Evolutionary conservation across 2,113 vertebrate genomes (phyloP).

Genomic region (Serilophus lunatus): DNA sequence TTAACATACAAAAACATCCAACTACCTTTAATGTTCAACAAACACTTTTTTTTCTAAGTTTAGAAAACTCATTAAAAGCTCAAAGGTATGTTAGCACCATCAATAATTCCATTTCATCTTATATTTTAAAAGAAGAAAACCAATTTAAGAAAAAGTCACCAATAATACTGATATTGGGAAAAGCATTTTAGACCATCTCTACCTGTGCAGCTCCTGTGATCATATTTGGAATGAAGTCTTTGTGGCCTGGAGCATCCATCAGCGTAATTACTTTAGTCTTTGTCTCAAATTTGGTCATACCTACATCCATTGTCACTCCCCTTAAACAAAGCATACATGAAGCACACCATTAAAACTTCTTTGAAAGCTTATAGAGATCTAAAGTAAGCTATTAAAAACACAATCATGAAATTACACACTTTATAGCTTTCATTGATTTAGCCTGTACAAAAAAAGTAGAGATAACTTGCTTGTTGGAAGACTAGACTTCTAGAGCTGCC

Average conservation of each 20-base stretch:
- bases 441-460: neutral
- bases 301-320: slow-evolving; percentile 98
- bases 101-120: neutral
- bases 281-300: slow-evolving; percentile 98
- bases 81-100: neutral
- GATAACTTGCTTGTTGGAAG: neutral
- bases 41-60: neutral
- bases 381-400: neutral
- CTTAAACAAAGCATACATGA: slow-evolving; percentile 71
- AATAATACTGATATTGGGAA: neutral
- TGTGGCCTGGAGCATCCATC: slow-evolving; percentile 98
- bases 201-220: slow-evolving; percentile 99
- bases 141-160: neutral
- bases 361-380: neutral
- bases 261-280: slow-evolving; percentile 91
- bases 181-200: slow-evolving; percentile 24
- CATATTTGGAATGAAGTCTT: slow-evolving; percentile 99
- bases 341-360: neutral
- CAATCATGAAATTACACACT: neutral
- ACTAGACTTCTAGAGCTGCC: neutral
- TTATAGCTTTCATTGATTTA: neutral
- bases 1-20: neutral
- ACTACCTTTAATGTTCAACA: neutral
- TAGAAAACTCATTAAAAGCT: neutral
- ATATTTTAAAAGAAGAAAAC: neutral